Evolutionary conservation across 2,888 invertebrate genomes (phyloP).

Genomic region (Mythimna impura): DNA sequence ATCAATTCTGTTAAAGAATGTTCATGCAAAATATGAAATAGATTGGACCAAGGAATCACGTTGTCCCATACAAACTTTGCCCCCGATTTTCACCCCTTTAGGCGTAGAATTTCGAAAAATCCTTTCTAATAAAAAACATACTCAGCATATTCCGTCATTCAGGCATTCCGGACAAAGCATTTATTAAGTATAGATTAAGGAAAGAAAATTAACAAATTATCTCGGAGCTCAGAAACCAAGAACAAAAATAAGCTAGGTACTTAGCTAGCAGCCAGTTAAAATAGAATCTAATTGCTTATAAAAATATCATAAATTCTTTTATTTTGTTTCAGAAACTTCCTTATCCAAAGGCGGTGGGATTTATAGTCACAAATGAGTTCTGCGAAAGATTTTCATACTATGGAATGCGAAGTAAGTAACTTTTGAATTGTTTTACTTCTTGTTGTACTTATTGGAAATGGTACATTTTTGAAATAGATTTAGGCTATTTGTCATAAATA

Average conservation of each 20-base stretch:
- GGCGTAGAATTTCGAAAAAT: no score
- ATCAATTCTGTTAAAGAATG: no score
- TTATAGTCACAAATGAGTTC: constrained; percentile 99
- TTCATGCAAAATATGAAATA: no score
- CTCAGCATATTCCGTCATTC: no score
- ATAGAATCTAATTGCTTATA: background rate
- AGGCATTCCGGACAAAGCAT: no score
- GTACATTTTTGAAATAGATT: no score
- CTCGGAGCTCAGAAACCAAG: background rate
- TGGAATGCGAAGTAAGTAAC: constrained; percentile 97
- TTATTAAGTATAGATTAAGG: background rate
- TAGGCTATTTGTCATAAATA: no score
- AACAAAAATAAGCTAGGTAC: background rate
- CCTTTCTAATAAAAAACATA: no score
- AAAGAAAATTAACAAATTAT: background rate
- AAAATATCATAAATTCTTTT: background rate
- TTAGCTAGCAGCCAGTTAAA: background rate
- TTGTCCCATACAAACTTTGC: no score
- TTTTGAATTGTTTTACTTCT: constrained; percentile 12
- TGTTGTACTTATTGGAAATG: background rate
- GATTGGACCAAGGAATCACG: no score
- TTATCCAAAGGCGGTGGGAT: constrained; percentile 97
- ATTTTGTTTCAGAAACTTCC: constrained; percentile 91
- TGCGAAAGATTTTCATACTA: constrained; percentile 99
- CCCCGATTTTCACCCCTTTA: no score